Conservation (phyloP, 2,113 vertebrate species). For the Cisticola juncidis region DNA sequence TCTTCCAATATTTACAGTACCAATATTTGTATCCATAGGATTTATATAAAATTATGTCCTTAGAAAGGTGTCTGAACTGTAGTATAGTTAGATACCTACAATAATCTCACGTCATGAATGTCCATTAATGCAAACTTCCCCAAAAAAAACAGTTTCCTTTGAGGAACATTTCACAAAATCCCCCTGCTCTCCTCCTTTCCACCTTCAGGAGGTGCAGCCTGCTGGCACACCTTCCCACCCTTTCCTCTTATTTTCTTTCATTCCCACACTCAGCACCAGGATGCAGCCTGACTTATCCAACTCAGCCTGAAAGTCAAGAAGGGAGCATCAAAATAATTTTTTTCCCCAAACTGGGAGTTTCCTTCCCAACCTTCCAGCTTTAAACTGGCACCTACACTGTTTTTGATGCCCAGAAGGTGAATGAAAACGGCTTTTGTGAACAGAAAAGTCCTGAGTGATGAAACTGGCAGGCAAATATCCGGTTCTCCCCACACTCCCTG, state of each 20-base stretch:
- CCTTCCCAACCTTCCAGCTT: not conserved
- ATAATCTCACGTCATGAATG: not conserved
- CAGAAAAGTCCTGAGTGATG: not conserved
- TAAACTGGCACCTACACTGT: not conserved
- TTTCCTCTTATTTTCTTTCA: not conserved
- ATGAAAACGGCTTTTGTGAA: not conserved
- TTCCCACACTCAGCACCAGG: not conserved
- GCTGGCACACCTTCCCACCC: not conserved
- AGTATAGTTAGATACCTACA: not conserved
- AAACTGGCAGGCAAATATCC: not conserved
- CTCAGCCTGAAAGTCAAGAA: not conserved
- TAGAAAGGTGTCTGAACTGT: not conserved
- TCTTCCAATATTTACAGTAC: not conserved
- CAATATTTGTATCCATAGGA: not conserved
- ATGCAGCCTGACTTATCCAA: not conserved
- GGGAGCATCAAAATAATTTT: rapidly evolving
- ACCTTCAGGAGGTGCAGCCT: not conserved
- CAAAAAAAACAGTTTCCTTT: not conserved
- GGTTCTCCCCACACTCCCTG: not conserved
- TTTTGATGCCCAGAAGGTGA: not conserved
- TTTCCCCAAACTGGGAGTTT: not conserved
- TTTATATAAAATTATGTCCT: not conserved
- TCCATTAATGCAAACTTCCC: not conserved
- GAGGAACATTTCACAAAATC: not conserved
- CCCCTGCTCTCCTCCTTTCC: not conserved